A percentile compares a stretch with the other conserved stretches of the same genome.
Evolutionary conservation across 1,140 invertebrate species (phyloP).

Genomic region (Harlomillsia oculata): DNA sequence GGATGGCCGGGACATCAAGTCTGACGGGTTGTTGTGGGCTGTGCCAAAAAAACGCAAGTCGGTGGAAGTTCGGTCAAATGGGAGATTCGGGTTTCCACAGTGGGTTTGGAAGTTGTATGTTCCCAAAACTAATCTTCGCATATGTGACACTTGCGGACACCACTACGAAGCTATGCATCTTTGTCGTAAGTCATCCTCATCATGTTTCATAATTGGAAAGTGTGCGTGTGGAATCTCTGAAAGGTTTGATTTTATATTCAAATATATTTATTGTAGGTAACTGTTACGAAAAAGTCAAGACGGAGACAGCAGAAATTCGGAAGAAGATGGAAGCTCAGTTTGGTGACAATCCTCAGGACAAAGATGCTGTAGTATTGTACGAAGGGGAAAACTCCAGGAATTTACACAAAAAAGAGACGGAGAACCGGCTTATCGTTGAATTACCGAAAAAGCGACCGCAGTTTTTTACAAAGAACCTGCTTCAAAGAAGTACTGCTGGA

Average conservation of each 20-base stretch:
- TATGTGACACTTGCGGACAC: constrained; percentile 69
- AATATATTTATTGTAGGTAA: constrained; percentile 46
- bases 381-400: constrained; percentile 53
- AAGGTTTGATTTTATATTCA: constrained; percentile 13
- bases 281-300: constrained; percentile 68
- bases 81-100: constrained; percentile 58
- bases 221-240: neutral
- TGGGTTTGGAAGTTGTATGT: constrained; percentile 56
- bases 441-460: constrained; percentile 58
- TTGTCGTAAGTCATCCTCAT: constrained; percentile 58
- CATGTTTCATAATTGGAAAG: neutral
- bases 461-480: constrained; percentile 71
- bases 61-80: constrained; percentile 57
- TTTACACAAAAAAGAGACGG: constrained; percentile 40
- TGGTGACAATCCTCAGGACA: constrained; percentile 59
- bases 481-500: constrained; percentile 56
- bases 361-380: constrained; percentile 75
- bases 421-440: constrained; percentile 60
- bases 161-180: constrained; percentile 61
- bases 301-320: constrained; percentile 68
- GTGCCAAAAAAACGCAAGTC: constrained; percentile 67
- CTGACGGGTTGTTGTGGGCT: constrained; percentile 65
- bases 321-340: constrained; percentile 59
- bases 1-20: too few relatives aligned
- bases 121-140: constrained; percentile 61